Percentiles rank a stretch among this genome's conserved stretches.
Conservation (phyloP, 92 coral and sea anemone species). For the Isaurus tuberculatus region DNA sequence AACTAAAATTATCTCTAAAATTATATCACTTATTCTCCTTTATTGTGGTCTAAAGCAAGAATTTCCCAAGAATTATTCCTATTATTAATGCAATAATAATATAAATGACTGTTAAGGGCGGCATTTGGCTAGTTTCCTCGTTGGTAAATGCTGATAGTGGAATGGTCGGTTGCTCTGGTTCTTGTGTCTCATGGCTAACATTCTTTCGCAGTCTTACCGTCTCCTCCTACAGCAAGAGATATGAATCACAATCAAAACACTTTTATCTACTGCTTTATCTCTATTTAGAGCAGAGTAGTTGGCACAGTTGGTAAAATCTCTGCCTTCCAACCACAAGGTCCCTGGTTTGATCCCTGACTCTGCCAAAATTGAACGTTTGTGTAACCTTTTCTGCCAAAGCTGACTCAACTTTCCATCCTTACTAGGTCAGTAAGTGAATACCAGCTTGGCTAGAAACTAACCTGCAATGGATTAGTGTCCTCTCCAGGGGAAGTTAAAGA, state of each 20-base stretch:
- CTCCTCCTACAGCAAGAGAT: conserved; percentile 61
- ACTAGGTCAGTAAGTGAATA: too few relatives aligned
- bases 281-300: too few relatives aligned
- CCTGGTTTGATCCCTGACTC: too few relatives aligned
- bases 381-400: too few relatives aligned
- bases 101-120: conserved; percentile 72
- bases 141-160: conserved; percentile 38
- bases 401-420: too few relatives aligned
- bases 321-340: too few relatives aligned
- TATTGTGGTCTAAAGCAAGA: conserved; percentile 68
- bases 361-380: too few relatives aligned
- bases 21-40: background rate
- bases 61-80: conserved; percentile 88
- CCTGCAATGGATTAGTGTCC: too few relatives aligned
- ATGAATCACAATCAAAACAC: background rate
- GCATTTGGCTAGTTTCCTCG: conserved; percentile 56
- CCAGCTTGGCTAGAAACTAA: too few relatives aligned
- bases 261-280: too few relatives aligned
- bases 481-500: too few relatives aligned
- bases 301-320: too few relatives aligned
- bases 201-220: conserved; percentile 72
- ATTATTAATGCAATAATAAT: conserved; percentile 80
- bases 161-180: conserved; percentile 50
- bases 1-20: conserved; percentile 45
- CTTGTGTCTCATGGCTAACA: conserved; percentile 46